Base-by-base conservation (phyloP, 2,113 vertebrate genomes). In the Hystrix cristata region DNA sequence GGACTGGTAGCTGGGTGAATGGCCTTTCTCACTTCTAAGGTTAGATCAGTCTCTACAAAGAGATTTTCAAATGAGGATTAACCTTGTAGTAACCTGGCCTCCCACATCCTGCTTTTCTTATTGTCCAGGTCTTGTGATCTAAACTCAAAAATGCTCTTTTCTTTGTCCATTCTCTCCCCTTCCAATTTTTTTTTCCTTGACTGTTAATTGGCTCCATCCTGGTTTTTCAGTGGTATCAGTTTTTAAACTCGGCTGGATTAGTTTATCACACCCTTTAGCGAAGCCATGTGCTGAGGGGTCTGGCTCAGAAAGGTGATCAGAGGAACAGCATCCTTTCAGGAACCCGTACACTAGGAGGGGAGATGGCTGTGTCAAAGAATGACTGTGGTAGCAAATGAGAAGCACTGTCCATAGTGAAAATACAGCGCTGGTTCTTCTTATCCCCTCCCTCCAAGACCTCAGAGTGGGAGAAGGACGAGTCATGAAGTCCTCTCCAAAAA, bases 221-320 rank as follows among this genome's bases (percentile, higher is more conserved):
- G 34, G 23, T 43, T 38, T 60, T 43, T 64, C 31, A 43, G 6
- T 69, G 53, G 7, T 91, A 83, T 57, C 29, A 4, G 0, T 88
- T 94, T 83, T 46, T 71, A 76, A 91, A 97, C 48, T 90, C 76
- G 76, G 29, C 82, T 43, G 27, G 38, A 29, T 81, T 34, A 53
- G 53, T 91, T 78, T 67, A 25, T 71, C 53, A 69, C 15, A 86
- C 15, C 51, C 43, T 69, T 67, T 19, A 76, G 62, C 62, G 64
- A 69, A 96, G 62, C 23, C 81, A 34, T 74, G 5, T 74, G 15
- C 29, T 84, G 55, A 62, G 85, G 64, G 7, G 57, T 92, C 59
- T 85, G 81, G 3, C 25, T 84, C 74, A 67, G 82, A 53, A 90
- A 80, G 23, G 12, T 31, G 21, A 65, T 64, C 69, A 38, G 29